Conservation (phyloP, 1,140 invertebrate species). For the Megalopta genalis region DNA sequence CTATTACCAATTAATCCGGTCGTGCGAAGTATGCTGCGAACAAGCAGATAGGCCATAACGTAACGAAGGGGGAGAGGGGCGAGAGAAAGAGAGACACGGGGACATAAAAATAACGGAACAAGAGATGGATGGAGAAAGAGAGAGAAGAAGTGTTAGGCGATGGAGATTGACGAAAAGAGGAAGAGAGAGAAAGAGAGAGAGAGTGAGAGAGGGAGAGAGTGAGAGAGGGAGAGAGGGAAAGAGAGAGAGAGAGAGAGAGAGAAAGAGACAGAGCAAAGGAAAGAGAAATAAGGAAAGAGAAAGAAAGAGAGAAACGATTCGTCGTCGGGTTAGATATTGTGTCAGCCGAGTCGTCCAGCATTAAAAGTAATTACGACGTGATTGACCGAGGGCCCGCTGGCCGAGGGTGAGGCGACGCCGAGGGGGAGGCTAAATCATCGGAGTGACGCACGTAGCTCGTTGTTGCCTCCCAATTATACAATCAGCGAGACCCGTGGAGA, state of each 20-base stretch:
- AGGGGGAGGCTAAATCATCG: slow-evolving; percentile 77
- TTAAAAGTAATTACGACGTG: slow-evolving; percentile 81
- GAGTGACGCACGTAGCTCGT: slow-evolving; percentile 80
- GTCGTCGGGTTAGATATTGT: slow-evolving; percentile 78
- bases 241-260: slow-evolving; percentile 31
- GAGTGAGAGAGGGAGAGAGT: no score
- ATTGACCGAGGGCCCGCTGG: slow-evolving; percentile 78
- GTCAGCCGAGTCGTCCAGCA: slow-evolving; percentile 79
- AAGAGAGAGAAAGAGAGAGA: background rate
- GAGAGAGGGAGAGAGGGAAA: no score
- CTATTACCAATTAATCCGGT: slow-evolving; percentile 80
- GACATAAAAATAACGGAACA: slow-evolving; percentile 38
- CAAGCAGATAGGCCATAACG: slow-evolving; percentile 65
- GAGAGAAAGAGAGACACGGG: slow-evolving; percentile 18
- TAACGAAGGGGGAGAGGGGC: slow-evolving; percentile 27
- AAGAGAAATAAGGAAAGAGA: background rate
- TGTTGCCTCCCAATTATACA: slow-evolving; percentile 79
- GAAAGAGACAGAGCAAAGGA: background rate
- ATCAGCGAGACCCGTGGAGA: slow-evolving; percentile 70
- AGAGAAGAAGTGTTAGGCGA: slow-evolving; percentile 4
- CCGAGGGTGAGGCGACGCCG: slow-evolving; percentile 69
- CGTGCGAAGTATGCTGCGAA: slow-evolving; percentile 78
- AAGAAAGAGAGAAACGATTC: slow-evolving; percentile 54
- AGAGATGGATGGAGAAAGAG: slow-evolving; percentile 28
- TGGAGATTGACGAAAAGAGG: slow-evolving; percentile 8